Evolutionary conservation across 2,113 vertebrate genomes (phyloP).

Genomic region (Ursus arctos): DNA sequence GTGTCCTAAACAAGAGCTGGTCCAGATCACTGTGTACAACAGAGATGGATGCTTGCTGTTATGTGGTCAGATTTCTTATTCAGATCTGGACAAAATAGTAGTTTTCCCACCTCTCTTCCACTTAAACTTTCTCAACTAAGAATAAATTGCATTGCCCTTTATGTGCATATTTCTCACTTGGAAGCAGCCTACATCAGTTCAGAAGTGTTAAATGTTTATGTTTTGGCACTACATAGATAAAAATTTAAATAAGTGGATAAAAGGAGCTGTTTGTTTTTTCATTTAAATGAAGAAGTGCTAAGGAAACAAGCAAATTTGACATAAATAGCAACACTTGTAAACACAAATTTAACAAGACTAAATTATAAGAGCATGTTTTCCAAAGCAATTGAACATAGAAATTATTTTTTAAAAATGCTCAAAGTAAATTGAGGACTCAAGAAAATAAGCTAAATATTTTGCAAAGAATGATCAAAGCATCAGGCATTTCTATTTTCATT

Average conservation of each 20-base stretch:
- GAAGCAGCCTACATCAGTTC: conserved; percentile 47
- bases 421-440: conserved; percentile 36
- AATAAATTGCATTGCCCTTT: conserved; percentile 69
- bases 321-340: conserved; percentile 70
- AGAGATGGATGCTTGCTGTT: conserved; percentile 85
- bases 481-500: conserved; percentile 14
- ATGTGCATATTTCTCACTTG: conserved; percentile 70
- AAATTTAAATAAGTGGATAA: conserved; percentile 63
- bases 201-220: conserved; percentile 67
- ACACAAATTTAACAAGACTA: conserved; percentile 62
- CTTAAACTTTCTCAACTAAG: conserved; percentile 63
- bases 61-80: conserved; percentile 87
- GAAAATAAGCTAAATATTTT: conserved; percentile 66
- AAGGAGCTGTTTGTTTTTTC: conserved; percentile 49
- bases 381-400: conserved; percentile 29
- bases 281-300: conserved; percentile 60
- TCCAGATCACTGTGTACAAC: conserved; percentile 80
- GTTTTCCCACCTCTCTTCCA: conserved; percentile 44
- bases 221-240: conserved; percentile 69
- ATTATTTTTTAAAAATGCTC: conserved; percentile 58
- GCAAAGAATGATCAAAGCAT: conserved; percentile 54
- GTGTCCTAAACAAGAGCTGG: conserved; percentile 54
- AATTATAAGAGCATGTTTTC: conserved; percentile 69
- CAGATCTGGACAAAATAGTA: conserved; percentile 87
- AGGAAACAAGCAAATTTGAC: conserved; percentile 66